A percentile compares a stretch with the other conserved stretches of the same genome.
Conservation (phyloP, 2,888 invertebrate genomes). For the Carpatolechia fugitivella region DNA sequence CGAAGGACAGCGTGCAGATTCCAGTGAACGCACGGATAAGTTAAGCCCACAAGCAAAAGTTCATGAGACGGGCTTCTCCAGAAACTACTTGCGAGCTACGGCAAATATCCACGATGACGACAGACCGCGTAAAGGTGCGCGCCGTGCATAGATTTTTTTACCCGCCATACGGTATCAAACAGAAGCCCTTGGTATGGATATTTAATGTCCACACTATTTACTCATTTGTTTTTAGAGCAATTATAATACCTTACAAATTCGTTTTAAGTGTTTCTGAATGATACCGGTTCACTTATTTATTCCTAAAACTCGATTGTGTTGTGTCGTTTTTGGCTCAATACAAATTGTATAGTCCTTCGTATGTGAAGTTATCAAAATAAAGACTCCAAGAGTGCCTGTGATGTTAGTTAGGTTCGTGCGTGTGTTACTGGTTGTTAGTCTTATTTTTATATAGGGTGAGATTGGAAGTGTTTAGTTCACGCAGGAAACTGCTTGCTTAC, state of each 20-base stretch:
- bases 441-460: conserved; percentile 58
- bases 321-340: conserved; percentile 1
- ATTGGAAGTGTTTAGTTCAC: background rate
- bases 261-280: background rate
- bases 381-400: conserved; percentile 36
- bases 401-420: conserved; percentile 48
- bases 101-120: conserved; percentile 59
- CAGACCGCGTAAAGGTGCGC: conserved; percentile 37
- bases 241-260: background rate
- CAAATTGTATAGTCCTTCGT: conserved; percentile 5
- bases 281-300: conserved; percentile 13
- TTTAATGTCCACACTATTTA: background rate
- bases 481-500: too few species aligned
- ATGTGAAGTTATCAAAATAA: conserved; percentile 15
- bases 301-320: conserved; percentile 11
- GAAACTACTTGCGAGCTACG: conserved; percentile 56
- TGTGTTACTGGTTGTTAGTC: conserved; percentile 33
- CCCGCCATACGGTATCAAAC: conserved; percentile 25
- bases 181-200: conserved; percentile 23
- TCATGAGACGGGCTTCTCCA: conserved; percentile 54
- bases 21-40: conserved; percentile 40
- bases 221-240: background rate
- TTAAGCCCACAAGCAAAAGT: conserved; percentile 58
- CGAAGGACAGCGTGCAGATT: conserved; percentile 35
- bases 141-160: background rate